These are phyloP conservation scores for Camponotus floridanus DNA, from an alignment of 1,140 invertebrate species.

Conservation along the genomic window DNA sequence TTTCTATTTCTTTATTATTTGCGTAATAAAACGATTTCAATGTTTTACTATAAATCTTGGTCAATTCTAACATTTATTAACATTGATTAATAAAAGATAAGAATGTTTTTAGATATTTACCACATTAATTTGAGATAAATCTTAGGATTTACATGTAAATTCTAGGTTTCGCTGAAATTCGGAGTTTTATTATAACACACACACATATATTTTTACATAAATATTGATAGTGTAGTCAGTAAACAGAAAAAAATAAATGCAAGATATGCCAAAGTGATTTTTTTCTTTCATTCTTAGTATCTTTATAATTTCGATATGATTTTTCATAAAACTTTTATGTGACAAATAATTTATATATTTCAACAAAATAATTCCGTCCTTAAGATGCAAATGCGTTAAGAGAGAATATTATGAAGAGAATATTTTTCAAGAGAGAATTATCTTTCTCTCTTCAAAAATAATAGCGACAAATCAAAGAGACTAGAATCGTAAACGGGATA, in stretches of 20 bases:
- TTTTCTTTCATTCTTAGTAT: background rate
- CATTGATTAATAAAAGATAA: too few species aligned
- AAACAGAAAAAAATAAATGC: background rate
- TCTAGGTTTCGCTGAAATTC: too few species aligned
- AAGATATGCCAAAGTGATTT: background rate
- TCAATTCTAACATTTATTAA: background rate
- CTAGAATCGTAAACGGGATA: slow-evolving; percentile 17
- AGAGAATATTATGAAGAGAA: background rate
- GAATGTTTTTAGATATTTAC: too few species aligned
- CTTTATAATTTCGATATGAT: background rate
- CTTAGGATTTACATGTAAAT: too few species aligned
- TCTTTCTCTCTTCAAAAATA: slow-evolving; percentile 32
- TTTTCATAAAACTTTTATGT: background rate
- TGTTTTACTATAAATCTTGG: background rate
- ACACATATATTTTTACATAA: too few species aligned
- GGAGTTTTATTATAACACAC: too few species aligned
- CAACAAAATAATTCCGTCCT: background rate
- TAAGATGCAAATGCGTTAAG: background rate
- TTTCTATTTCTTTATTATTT: too few species aligned
- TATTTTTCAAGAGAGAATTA: too few species aligned
- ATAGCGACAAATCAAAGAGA: slow-evolving; percentile 39
- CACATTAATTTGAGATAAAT: too few species aligned
- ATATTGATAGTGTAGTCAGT: background rate
- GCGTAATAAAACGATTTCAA: too few species aligned
- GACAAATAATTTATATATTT: background rate